A percentile compares a stretch with the other conserved stretches of the same genome.
phyloP scores from a whole-genome alignment of 2,113 vertebrate species.

The Variabilichromis moorii region DNA sequence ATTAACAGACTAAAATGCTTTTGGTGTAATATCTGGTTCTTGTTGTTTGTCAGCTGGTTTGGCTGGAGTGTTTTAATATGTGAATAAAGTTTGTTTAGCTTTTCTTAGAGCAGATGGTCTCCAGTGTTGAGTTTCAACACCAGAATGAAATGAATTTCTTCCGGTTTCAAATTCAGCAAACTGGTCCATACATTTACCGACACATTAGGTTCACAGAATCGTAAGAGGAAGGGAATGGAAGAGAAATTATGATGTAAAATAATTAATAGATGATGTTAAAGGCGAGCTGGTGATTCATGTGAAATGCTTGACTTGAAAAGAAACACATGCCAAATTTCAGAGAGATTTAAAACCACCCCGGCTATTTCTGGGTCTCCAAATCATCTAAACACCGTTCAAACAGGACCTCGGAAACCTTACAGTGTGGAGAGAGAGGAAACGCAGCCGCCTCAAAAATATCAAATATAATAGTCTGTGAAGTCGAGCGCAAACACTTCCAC shows the following conservation, averaged over 20 bases:
- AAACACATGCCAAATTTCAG: background rate
- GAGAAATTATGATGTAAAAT: background rate
- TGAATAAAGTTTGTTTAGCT: fast-evolving
- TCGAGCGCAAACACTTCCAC: background rate
- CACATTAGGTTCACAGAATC: background rate
- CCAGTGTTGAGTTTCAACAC: background rate
- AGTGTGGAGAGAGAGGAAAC: background rate
- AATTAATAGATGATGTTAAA: background rate
- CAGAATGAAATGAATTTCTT: fast-evolving
- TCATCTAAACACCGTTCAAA: background rate
- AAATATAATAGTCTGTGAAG: background rate
- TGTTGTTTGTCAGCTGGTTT: background rate
- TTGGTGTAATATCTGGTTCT: background rate
- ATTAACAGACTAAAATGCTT: background rate
- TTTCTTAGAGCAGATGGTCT: fast-evolving
- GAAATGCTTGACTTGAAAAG: background rate
- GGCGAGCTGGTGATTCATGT: background rate
- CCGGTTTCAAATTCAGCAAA: background rate
- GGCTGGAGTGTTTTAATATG: background rate
- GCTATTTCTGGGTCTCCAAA: background rate
- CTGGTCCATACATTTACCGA: background rate
- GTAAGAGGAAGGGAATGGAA: background rate
- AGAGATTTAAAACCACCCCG: background rate
- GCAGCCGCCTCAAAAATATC: background rate
- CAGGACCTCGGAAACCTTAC: background rate